Evolutionary conservation across 2,888 invertebrate species (phyloP).

Genomic region (Cerastis leucographa): DNA sequence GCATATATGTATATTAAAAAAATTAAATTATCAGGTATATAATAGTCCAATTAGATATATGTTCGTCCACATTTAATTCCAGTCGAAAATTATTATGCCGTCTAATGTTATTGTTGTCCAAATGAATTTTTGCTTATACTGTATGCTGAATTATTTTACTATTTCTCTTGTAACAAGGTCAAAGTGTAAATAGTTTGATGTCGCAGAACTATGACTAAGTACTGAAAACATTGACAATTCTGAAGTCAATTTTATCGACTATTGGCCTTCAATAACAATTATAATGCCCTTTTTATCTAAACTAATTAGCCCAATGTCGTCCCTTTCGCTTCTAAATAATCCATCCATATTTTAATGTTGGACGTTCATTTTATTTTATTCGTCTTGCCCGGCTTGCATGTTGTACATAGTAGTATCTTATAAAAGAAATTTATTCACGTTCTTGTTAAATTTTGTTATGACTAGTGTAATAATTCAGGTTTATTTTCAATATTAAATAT

Average conservation of each 20-base stretch:
- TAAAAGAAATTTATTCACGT: slow-evolving; percentile 82
- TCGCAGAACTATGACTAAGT: slow-evolving; percentile 47
- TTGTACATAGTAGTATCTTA: slow-evolving; percentile 86
- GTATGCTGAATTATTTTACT: slow-evolving; percentile 77
- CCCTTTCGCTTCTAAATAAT: slow-evolving; percentile 84
- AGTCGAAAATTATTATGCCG: slow-evolving; percentile 87
- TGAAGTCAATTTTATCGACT: slow-evolving; percentile 81
- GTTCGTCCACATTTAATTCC: slow-evolving; percentile 89
- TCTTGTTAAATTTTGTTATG: slow-evolving; percentile 88
- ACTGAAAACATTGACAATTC: slow-evolving; percentile 69
- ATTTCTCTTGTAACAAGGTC: slow-evolving; percentile 74
- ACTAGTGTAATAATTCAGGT: slow-evolving; percentile 84
- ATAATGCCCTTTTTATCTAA: slow-evolving; percentile 73
- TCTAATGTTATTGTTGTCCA: slow-evolving; percentile 87
- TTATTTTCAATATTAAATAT: slow-evolving; percentile 72
- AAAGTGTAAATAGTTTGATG: slow-evolving; percentile 61
- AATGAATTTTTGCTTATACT: slow-evolving; percentile 80
- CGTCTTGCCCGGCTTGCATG: slow-evolving; percentile 89
- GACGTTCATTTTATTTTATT: slow-evolving; percentile 84
- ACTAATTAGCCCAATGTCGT: slow-evolving; percentile 79
- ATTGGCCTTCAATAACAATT: slow-evolving; percentile 78
- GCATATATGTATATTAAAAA: slow-evolving; percentile 81
- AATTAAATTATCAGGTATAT: slow-evolving; percentile 81
- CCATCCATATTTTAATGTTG: slow-evolving; percentile 87
- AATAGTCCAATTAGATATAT: slow-evolving; percentile 88